Conservation (phyloP, 2,113 vertebrate species). For the human (Homo sapiens) region DNA sequence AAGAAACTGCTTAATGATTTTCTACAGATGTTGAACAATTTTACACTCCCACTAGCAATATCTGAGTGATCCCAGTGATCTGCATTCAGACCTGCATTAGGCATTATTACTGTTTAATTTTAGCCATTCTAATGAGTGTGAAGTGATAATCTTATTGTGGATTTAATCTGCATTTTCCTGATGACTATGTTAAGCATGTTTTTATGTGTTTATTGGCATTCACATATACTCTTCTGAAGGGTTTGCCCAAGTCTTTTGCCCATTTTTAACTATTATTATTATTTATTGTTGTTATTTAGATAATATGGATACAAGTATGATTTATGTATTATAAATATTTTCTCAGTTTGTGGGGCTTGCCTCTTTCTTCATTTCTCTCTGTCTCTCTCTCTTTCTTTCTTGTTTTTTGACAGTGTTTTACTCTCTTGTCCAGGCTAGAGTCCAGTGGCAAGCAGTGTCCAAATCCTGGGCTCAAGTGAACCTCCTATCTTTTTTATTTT, state of each 20-base stretch:
- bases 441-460: too few relatives aligned
- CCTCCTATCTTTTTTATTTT: too few relatives aligned
- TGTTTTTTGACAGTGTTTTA: too few relatives aligned
- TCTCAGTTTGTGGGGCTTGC: not conserved
- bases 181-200: not conserved
- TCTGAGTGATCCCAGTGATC: not conserved
- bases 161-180: not conserved
- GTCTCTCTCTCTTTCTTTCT: too few relatives aligned
- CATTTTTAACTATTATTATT: not conserved
- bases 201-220: not conserved
- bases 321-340: not conserved
- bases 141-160: not conserved
- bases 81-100: not conserved
- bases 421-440: too few relatives aligned
- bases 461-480: too few relatives aligned
- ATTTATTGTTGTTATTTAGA: not conserved
- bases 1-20: not conserved
- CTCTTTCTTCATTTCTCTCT: not conserved
- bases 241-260: not conserved
- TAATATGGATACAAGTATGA: not conserved
- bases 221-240: not conserved
- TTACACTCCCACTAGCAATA: not conserved
- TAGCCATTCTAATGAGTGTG: not conserved
- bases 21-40: not conserved
- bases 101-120: not conserved